phyloP scores from a whole-genome alignment of 2,113 vertebrate species.

The Tragelaphus buxtoni region DNA sequence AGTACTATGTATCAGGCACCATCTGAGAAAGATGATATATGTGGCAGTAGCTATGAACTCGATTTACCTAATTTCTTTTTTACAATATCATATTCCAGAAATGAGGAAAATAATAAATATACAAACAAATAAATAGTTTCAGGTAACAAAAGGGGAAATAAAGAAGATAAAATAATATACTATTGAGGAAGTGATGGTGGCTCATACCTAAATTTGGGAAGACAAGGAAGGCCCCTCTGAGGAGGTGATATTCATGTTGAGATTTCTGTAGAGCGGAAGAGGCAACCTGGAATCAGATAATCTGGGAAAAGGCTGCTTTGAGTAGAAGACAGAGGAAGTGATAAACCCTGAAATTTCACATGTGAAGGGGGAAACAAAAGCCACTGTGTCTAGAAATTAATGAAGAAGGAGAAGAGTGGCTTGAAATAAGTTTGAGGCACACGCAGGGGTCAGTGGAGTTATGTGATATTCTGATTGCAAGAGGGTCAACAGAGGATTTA shows the following conservation, averaged over 20 bases:
- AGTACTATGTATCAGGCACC: not conserved
- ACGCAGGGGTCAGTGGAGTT: not conserved
- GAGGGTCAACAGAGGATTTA: not conserved
- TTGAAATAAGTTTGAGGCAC: not conserved
- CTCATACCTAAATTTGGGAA: not conserved
- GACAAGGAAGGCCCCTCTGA: not conserved
- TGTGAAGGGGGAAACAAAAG: not conserved
- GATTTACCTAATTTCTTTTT: not conserved
- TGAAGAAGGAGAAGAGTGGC: not conserved
- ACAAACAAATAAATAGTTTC: not conserved
- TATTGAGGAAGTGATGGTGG: not conserved
- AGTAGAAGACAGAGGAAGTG: not conserved
- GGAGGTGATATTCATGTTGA: not conserved
- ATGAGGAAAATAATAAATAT: not conserved
- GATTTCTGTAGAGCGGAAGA: not conserved
- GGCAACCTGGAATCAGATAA: not conserved
- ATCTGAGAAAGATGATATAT: accelerated
- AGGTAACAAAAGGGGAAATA: not conserved
- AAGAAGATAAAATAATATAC: not conserved
- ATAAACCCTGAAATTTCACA: not conserved
- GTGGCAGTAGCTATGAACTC: not conserved
- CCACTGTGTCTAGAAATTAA: not conserved
- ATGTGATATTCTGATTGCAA: not conserved
- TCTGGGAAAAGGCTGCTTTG: not conserved
- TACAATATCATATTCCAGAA: not conserved